phyloP scores from a whole-genome alignment of 2,888 invertebrate species.

The Tinea pellionella region DNA sequence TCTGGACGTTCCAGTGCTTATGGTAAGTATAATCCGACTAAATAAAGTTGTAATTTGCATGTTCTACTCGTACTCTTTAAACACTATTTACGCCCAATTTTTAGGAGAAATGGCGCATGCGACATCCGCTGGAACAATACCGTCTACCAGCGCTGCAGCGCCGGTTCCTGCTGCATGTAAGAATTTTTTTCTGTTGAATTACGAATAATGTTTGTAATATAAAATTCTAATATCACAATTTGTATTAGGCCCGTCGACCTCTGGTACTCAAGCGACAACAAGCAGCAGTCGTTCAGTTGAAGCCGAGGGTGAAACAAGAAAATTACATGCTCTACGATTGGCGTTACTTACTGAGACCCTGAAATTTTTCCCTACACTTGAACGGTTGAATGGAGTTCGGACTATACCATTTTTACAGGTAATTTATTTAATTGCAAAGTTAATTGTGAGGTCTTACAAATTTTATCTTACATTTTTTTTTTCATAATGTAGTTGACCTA shows the following conservation, averaged over 20 bases:
- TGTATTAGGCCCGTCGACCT: conserved; percentile 38
- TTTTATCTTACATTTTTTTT: no score
- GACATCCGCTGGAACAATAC: conserved; percentile 35
- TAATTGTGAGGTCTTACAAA: conserved; percentile 8
- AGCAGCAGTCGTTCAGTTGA: conserved; percentile 45
- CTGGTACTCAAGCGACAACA: conserved; percentile 21
- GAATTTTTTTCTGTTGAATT: conserved; percentile 22
- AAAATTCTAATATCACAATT: no score
- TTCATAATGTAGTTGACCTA: no score
- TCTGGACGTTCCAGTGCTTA: conserved; percentile 95
- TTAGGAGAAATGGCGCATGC: conserved; percentile 54
- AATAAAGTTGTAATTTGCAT: no score
- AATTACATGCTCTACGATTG: conserved; percentile 75
- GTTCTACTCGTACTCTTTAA: no score
- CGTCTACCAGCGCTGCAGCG: conserved; percentile 29
- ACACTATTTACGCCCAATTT: no score
- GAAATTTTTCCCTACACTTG: conserved; percentile 80
- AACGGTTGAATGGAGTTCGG: conserved; percentile 83
- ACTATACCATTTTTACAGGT: conserved; percentile 95
- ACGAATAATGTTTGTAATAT: no score
- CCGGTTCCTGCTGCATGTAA: conserved; percentile 44
- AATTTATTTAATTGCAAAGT: conserved; percentile 4
- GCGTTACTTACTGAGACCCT: conserved; percentile 81
- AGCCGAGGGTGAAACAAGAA: conserved; percentile 60
- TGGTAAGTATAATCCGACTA: conserved; percentile 47